Evolutionary conservation across 2,797 vertebrate species (phyloP).

Genomic region (Gymnodraco acuticeps): DNA sequence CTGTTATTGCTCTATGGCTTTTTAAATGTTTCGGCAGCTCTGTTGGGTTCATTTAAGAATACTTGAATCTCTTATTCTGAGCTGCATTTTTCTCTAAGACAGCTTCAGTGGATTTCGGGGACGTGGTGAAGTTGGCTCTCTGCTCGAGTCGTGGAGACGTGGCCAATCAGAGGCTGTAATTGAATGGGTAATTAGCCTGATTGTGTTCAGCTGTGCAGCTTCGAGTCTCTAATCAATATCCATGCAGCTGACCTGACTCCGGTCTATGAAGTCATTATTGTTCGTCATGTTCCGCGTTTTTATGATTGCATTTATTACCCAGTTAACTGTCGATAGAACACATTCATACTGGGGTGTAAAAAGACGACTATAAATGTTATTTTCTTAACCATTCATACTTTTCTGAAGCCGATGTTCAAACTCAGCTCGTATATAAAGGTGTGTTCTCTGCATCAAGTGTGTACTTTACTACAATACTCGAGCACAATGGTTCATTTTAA

Average conservation of each 20-base stretch:
- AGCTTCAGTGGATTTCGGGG: constrained; percentile 30
- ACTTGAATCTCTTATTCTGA: constrained; percentile 35
- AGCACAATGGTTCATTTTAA: constrained; percentile 32
- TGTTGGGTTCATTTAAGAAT: no score
- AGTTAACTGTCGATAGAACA: not conserved
- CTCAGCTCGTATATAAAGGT: constrained; percentile 22
- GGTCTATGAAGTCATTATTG: constrained; percentile 29
- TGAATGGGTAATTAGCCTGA: constrained; percentile 63
- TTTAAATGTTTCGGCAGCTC: constrained; percentile 32
- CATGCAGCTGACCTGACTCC: constrained; percentile 51
- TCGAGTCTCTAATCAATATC: constrained; percentile 56
- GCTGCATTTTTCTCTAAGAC: not conserved
- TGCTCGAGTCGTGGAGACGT: constrained; percentile 41
- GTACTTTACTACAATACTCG: constrained; percentile 37
- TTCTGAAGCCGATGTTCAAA: constrained; percentile 4
- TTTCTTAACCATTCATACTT: not conserved
- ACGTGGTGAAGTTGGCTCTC: constrained; percentile 21
- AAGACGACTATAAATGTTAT: not conserved
- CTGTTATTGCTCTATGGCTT: not conserved
- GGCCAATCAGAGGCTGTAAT: constrained; percentile 57
- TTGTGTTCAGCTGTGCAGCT: constrained; percentile 63
- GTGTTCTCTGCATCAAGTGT: constrained; percentile 30
- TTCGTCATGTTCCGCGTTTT: constrained; percentile 37
- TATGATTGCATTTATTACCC: constrained; percentile 7
- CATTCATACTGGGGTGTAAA: not conserved